Evolutionary conservation across 2,888 invertebrate species (phyloP).

Genomic region (Argynnis bischoffii): DNA sequence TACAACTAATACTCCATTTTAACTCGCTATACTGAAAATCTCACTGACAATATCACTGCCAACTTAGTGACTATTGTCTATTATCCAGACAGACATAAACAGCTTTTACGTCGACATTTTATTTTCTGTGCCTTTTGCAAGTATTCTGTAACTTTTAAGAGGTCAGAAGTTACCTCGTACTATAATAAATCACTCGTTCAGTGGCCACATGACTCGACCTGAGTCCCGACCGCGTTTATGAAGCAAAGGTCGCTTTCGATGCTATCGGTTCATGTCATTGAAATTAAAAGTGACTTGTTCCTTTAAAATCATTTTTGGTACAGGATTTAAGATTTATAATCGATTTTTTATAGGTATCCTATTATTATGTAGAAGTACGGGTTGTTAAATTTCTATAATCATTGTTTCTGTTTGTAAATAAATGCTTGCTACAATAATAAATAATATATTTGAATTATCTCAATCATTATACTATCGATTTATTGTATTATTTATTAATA

Average conservation of each 20-base stretch:
- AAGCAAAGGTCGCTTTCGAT: constrained; percentile 73
- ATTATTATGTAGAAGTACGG: not conserved
- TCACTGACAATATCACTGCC: no score
- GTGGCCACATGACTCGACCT: constrained; percentile 60
- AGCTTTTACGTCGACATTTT: not conserved
- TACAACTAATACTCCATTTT: no score
- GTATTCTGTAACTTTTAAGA: constrained; percentile 12
- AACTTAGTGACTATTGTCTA: no score
- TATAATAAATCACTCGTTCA: constrained; percentile 41
- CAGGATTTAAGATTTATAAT: constrained; percentile 2
- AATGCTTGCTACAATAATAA: no score
- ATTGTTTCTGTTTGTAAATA: no score
- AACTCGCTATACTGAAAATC: no score
- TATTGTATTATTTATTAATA: no score
- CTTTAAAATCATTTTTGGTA: constrained; percentile 30
- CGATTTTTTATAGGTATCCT: no score
- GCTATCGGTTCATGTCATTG: constrained; percentile 71
- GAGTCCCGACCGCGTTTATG: constrained; percentile 68
- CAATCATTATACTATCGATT: no score
- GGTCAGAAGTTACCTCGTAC: constrained; percentile 13
- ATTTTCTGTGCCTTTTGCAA: not conserved
- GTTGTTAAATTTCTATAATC: not conserved
- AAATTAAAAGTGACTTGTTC: constrained; percentile 63
- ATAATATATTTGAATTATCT: no score
- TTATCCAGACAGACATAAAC: not conserved